These are phyloP conservation scores for Lynx canadensis DNA, from an alignment of 2,113 vertebrate species.

Conservation along the genomic window DNA sequence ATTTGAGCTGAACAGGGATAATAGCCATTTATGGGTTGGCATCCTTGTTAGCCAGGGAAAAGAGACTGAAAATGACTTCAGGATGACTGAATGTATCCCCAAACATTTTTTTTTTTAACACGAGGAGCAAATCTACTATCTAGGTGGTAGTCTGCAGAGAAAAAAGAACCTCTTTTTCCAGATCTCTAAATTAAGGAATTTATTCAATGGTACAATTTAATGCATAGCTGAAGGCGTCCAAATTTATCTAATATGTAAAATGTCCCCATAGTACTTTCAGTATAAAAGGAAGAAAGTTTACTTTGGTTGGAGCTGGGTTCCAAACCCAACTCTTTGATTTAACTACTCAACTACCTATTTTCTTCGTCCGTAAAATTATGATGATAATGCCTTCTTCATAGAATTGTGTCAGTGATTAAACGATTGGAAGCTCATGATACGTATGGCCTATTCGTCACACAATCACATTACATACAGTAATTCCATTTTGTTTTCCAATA, in stretches of 20 bases:
- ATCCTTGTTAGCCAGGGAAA: neutral
- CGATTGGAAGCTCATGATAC: neutral
- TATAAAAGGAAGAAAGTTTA: neutral
- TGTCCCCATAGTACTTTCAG: neutral
- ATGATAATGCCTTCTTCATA: neutral
- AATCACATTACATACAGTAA: neutral
- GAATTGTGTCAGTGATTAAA: neutral
- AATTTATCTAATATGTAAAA: constrained; percentile 1
- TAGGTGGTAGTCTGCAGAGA: neutral
- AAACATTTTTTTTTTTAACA: neutral
- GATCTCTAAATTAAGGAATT: constrained; percentile 47
- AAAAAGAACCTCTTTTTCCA: neutral
- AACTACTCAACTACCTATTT: neutral
- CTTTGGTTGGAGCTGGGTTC: neutral
- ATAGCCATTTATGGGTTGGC: constrained; percentile 7
- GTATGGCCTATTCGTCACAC: neutral
- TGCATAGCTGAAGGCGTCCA: neutral
- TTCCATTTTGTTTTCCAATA: neutral
- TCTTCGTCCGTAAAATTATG: neutral
- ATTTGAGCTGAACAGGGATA: constrained; percentile 49
- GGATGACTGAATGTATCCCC: neutral
- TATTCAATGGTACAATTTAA: neutral
- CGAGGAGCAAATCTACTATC: neutral
- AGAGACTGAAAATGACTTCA: neutral
- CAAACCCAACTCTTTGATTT: neutral